Conservation (phyloP, 2,888 invertebrate genomes). For the Pomacea canaliculata region DNA sequence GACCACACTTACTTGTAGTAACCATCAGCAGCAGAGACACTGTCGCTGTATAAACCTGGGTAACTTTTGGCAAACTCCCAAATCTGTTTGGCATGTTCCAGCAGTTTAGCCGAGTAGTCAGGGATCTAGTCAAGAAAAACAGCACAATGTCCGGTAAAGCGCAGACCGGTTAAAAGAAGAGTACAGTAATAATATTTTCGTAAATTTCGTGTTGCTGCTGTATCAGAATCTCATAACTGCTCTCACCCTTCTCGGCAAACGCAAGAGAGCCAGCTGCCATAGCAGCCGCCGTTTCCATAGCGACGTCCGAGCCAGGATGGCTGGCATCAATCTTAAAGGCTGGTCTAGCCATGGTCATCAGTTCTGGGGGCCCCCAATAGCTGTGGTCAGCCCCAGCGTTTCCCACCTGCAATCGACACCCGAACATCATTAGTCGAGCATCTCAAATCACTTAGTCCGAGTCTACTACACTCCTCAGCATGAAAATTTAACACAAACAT, state of each 20-base stretch:
- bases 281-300: constrained; percentile 75
- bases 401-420: constrained; percentile 43
- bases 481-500: too few relatives aligned
- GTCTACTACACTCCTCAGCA: too few relatives aligned
- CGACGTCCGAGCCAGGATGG: constrained; percentile 76
- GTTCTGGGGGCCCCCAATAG: constrained; percentile 77
- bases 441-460: too few relatives aligned
- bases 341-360: constrained; percentile 73
- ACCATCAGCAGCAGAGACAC: constrained; percentile 20
- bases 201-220: too few relatives aligned
- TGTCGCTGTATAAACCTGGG: constrained; percentile 27
- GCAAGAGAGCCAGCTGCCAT: constrained; percentile 74
- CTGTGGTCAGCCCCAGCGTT: constrained; percentile 73
- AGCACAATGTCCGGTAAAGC: too few relatives aligned
- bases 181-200: too few relatives aligned
- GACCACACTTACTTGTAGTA: constrained; percentile 16
- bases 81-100: constrained; percentile 32
- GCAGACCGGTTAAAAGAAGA: too few relatives aligned
- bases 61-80: constrained; percentile 25
- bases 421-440: too few relatives aligned
- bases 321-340: constrained; percentile 74
- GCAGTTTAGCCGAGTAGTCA: constrained; percentile 42
- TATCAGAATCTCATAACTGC: too few relatives aligned
- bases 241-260: constrained; percentile 61
- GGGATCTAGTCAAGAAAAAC: constrained; percentile 35